phyloP scores from a whole-genome alignment of 2,797 vertebrate genomes.

The Sebastes ruberrimus region DNA sequence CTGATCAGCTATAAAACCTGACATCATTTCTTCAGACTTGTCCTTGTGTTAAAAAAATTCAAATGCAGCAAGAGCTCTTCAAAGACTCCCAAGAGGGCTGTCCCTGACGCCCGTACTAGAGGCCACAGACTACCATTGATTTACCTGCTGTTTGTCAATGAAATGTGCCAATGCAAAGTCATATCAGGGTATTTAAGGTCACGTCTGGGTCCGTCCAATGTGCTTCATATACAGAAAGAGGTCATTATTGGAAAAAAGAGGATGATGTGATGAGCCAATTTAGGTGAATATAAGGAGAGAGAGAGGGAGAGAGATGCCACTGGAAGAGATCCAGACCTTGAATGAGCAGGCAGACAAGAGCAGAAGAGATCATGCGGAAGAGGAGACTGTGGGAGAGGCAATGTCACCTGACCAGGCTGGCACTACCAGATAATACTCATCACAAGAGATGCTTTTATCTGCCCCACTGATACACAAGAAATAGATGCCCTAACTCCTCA shows the following conservation, averaged over 20 bases:
- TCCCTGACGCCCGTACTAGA: conserved; percentile 11
- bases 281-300: conserved; percentile 10
- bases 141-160: conserved; percentile 32
- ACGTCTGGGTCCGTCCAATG: not conserved
- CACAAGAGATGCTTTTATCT: conserved; percentile 33
- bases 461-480: not conserved
- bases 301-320: conserved; percentile 14
- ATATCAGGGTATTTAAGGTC: conserved; percentile 20
- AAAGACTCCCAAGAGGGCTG: conserved; percentile 20
- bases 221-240: conserved; percentile 12
- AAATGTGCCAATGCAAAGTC: conserved; percentile 42
- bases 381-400: conserved; percentile 49
- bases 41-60: conserved; percentile 23
- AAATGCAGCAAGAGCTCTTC: conserved; percentile 28
- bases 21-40: conserved; percentile 22
- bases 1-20: conserved; percentile 17
- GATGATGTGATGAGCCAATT: conserved; percentile 2
- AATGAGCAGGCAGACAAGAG: conserved; percentile 48
- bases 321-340: conserved; percentile 70
- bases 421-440: conserved; percentile 20
- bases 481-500: not conserved
- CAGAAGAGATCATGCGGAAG: conserved; percentile 41
- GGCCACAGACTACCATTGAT: conserved; percentile 32
- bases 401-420: conserved; percentile 51
- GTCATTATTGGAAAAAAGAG: conserved; percentile 3